Conservation (phyloP, 2,113 vertebrate species). For the Galemys pyrenaicus region DNA sequence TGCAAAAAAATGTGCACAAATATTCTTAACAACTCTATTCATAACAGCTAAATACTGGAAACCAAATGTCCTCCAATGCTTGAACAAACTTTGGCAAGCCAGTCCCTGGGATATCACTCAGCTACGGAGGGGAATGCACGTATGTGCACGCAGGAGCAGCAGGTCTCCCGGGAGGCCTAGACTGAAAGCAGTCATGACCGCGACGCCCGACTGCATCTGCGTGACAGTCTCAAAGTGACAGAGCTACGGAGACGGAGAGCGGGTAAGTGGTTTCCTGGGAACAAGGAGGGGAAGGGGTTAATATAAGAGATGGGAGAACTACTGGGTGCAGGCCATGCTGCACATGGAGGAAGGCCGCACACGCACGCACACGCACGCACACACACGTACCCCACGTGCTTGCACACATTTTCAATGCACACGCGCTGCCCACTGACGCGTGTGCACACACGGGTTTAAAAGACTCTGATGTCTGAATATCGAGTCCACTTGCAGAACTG, state of each 20-base stretch:
- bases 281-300: no score
- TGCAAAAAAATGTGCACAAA: not conserved
- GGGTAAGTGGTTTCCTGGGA: not conserved
- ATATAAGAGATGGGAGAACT: no score
- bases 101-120: not conserved
- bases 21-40: not conserved
- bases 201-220: fast-evolving
- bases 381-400: fast-evolving
- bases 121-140: not conserved
- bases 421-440: no score
- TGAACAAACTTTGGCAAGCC: not conserved
- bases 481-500: fast-evolving
- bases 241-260: not conserved
- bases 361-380: no score
- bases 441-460: not conserved
- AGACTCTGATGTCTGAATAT: no score
- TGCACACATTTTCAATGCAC: no score
- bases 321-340: no score
- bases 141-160: not conserved
- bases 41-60: not conserved
- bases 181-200: fast-evolving
- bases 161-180: fast-evolving
- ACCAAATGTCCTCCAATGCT: not conserved
- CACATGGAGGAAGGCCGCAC: no score
- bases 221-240: fast-evolving